Percentiles rank a stretch among this genome's conserved stretches.
phyloP scores from a whole-genome alignment of 1,140 invertebrate genomes.

The Leptestheria dahalacensis region DNA sequence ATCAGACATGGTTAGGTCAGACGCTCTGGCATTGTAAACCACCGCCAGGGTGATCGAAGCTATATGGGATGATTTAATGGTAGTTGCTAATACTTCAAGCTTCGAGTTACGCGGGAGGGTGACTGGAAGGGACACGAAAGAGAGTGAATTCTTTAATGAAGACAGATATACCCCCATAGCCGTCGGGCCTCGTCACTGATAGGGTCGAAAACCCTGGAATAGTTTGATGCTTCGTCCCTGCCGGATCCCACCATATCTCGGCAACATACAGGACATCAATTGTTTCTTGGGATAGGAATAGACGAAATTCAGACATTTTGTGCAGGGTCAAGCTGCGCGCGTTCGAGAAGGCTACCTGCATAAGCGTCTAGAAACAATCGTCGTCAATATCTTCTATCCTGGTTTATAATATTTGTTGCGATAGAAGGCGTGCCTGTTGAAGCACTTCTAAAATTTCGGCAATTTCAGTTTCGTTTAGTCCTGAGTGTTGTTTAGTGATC shows the following conservation, averaged over 20 bases:
- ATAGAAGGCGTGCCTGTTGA: too few species aligned
- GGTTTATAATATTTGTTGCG: too few species aligned
- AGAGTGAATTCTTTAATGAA: neutral
- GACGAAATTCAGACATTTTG: neutral
- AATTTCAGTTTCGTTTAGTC: too few species aligned
- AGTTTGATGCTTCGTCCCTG: neutral
- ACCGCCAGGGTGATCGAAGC: neutral
- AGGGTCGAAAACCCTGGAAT: neutral
- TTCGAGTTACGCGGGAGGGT: neutral
- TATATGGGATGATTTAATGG: neutral
- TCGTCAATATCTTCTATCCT: too few species aligned
- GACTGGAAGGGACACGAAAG: neutral
- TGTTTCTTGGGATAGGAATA: neutral
- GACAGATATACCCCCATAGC: neutral
- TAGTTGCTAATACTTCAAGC: neutral
- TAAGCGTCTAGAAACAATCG: too few species aligned
- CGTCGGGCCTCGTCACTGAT: neutral
- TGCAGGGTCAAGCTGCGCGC: neutral
- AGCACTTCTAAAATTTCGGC: too few species aligned
- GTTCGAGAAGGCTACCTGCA: neutral
- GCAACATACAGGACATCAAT: neutral
- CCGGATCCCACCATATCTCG: neutral
- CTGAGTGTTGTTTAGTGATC: too few species aligned
- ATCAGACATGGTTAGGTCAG: neutral
- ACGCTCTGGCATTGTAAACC: neutral